phyloP scores from a whole-genome alignment of 2,888 invertebrate genomes.

The Agrotis segetum region DNA sequence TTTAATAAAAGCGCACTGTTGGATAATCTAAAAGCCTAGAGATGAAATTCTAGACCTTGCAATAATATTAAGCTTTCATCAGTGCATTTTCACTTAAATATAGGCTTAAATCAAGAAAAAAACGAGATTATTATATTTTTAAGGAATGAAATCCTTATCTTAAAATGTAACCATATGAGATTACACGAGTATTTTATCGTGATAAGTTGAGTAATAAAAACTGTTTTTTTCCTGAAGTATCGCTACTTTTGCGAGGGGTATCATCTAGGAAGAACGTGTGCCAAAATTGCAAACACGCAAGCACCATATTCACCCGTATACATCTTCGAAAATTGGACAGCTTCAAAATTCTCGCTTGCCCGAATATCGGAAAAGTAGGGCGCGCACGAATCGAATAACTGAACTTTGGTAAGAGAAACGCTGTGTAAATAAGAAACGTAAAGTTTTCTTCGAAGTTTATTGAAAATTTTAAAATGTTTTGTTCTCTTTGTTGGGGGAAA shows the following conservation, averaged over 20 bases:
- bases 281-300: constrained; percentile 38
- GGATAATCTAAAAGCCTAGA: too few relatives aligned
- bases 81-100: too few relatives aligned
- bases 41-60: too few relatives aligned
- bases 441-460: constrained; percentile 46
- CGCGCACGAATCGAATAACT: constrained; percentile 56
- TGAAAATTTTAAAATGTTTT: constrained; percentile 52
- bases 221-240: background rate
- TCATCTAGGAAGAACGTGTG: constrained; percentile 19
- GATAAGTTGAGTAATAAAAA: background rate
- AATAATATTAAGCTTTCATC: too few relatives aligned
- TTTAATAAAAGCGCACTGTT: too few relatives aligned
- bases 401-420: constrained; percentile 40
- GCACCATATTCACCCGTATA: constrained; percentile 22
- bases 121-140: too few relatives aligned
- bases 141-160: too few relatives aligned
- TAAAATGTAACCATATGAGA: too few relatives aligned
- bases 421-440: constrained; percentile 37
- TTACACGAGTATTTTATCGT: too few relatives aligned
- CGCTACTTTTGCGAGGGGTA: background rate
- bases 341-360: constrained; percentile 49
- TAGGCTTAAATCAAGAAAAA: too few relatives aligned
- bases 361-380: constrained; percentile 57
- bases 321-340: constrained; percentile 57
- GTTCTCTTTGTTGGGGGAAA: constrained; percentile 16